These are phyloP conservation scores for Lymantria monacha DNA, from an alignment of 2,888 invertebrate genomes.

Conservation along the genomic window DNA sequence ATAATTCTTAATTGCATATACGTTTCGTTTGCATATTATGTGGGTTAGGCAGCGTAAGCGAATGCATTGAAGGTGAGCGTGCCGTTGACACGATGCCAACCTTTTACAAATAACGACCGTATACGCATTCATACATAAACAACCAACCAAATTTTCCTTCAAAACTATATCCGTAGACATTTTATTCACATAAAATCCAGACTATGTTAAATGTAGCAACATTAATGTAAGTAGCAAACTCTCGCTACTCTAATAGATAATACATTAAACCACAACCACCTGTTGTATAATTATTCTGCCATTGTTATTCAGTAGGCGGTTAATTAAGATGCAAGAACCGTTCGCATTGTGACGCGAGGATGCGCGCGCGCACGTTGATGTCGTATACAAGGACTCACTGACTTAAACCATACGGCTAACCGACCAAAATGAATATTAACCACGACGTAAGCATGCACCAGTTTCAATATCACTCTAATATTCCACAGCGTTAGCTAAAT, in stretches of 20 bases:
- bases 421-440: constrained; percentile 15
- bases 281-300: constrained; percentile 60
- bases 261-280: constrained; percentile 48
- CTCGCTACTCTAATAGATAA: constrained; percentile 22
- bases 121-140: constrained; percentile 29
- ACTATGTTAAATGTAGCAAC: constrained; percentile 10
- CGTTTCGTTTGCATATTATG: constrained; percentile 30
- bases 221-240: constrained; percentile 26
- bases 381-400: constrained; percentile 55
- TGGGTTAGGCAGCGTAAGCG: constrained; percentile 38
- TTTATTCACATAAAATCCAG: constrained; percentile 8
- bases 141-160: constrained; percentile 11
- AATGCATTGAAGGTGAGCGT: constrained; percentile 63
- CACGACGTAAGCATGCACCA: constrained; percentile 18
- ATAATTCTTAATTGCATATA: too few species aligned
- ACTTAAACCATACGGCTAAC: constrained; percentile 19
- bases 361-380: constrained; percentile 67
- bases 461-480: constrained; percentile 21
- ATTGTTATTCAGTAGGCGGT: constrained; percentile 55
- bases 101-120: constrained; percentile 41
- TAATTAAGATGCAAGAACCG: constrained; percentile 70
- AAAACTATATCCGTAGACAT: constrained; percentile 6
- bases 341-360: constrained; percentile 46
- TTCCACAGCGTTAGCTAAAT: constrained; percentile 19
- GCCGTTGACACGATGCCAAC: constrained; percentile 69